These are phyloP conservation scores for Premnoplex brunnescens DNA, from an alignment of 2,797 vertebrate species.

Conservation along the genomic window DNA sequence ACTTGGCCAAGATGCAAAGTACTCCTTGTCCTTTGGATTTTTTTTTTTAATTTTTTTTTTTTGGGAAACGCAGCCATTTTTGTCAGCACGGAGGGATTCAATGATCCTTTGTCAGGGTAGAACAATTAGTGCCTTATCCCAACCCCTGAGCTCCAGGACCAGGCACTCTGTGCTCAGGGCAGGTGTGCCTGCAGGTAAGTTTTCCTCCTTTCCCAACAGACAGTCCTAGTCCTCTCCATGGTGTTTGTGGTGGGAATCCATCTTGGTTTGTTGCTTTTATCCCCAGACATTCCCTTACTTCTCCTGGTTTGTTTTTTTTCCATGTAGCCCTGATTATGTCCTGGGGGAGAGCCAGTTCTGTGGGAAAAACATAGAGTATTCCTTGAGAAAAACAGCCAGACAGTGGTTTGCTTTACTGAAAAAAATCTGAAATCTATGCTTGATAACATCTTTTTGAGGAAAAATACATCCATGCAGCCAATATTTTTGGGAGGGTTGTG, in stretches of 20 bases:
- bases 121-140: not conserved
- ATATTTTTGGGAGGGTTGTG: not conserved
- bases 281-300: not conserved
- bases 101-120: not conserved
- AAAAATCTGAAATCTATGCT: not conserved
- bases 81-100: conserved; percentile 53
- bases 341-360: not conserved
- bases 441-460: not conserved
- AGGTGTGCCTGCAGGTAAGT: conserved; percentile 48
- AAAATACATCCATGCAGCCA: not conserved
- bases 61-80: conserved; percentile 66
- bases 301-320: not conserved
- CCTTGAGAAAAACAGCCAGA: not conserved
- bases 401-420: not conserved
- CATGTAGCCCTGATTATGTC: not conserved
- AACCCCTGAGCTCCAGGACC: not conserved
- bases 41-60: not conserved
- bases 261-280: not conserved
- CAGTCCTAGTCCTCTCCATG: not conserved
- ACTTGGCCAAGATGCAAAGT: conserved; percentile 43
- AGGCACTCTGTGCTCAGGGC: not conserved
- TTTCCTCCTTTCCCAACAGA: not conserved
- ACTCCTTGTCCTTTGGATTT: conserved; percentile 27
- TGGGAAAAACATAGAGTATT: not conserved
- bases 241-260: not conserved